Evolutionary conservation across 2,797 vertebrate genomes (phyloP).

Genomic region (Anniella stebbinsi): DNA sequence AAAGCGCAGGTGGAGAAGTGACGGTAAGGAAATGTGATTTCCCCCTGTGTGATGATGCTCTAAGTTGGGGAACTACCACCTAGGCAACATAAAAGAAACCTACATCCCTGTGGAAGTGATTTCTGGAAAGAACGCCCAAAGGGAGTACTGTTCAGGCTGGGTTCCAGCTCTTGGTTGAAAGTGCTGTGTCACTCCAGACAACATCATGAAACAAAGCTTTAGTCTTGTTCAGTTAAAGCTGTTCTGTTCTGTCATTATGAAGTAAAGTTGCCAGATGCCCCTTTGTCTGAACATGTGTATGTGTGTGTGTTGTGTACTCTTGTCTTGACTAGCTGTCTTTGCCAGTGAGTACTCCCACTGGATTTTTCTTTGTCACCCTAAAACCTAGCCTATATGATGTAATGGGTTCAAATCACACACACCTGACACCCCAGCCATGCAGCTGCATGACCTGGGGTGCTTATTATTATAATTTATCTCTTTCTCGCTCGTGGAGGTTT

Average conservation of each 20-base stretch:
- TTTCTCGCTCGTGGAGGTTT: too few relatives aligned
- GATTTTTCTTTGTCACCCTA: neutral
- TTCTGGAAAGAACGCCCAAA: too few relatives aligned
- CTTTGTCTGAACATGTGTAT: neutral
- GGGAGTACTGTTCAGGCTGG: neutral
- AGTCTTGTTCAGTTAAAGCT: neutral
- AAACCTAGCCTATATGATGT: neutral
- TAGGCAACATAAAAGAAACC: neutral
- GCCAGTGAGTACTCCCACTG: neutral
- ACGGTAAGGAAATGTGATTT: too few relatives aligned
- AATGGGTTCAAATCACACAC: neutral
- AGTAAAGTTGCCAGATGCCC: neutral
- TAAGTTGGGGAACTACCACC: neutral
- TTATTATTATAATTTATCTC: too few relatives aligned
- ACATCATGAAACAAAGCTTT: neutral
- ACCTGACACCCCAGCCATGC: too few relatives aligned
- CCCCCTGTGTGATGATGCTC: too few relatives aligned
- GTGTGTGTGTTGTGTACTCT: neutral
- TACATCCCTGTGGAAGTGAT: neutral
- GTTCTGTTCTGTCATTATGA: neutral
- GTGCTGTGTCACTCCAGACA: neutral
- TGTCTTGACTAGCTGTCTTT: neutral
- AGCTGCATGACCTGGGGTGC: too few relatives aligned
- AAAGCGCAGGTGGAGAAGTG: too few relatives aligned
- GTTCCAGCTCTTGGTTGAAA: neutral